These are phyloP conservation scores for Cheilosia pagana DNA, from an alignment of 2,888 invertebrate genomes.

Conservation along the genomic window DNA sequence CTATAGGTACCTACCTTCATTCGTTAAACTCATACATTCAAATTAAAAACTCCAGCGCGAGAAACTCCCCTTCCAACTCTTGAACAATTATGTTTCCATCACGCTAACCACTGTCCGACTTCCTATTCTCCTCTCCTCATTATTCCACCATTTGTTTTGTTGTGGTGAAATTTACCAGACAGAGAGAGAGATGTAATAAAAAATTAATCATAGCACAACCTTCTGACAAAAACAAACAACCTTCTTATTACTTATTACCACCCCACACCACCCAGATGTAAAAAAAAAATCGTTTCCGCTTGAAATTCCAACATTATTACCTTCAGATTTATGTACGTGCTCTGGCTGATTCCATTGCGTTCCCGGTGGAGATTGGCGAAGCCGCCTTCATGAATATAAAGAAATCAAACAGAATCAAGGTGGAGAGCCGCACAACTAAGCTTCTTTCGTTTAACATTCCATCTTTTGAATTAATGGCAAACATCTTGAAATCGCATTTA, in stretches of 20 bases:
- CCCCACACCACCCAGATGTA: slow-evolving; percentile 13
- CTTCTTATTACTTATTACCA: slow-evolving; percentile 76
- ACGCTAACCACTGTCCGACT: too few relatives aligned
- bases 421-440: slow-evolving; percentile 67
- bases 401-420: slow-evolving; percentile 67
- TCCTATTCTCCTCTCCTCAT: background rate
- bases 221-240: slow-evolving; percentile 76
- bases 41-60: too few relatives aligned
- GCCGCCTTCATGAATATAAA: slow-evolving; percentile 37
- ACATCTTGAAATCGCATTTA: slow-evolving; percentile 75
- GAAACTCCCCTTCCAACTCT: too few relatives aligned
- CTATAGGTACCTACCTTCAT: too few relatives aligned
- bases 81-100: too few relatives aligned
- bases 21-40: too few relatives aligned
- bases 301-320: slow-evolving; percentile 74
- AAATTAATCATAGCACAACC: slow-evolving; percentile 76
- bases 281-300: slow-evolving; percentile 68
- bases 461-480: slow-evolving; percentile 74
- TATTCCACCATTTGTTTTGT: background rate
- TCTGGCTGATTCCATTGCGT: slow-evolving; percentile 14
- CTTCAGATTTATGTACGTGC: slow-evolving; percentile 62
- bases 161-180: slow-evolving; percentile 50
- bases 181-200: slow-evolving; percentile 63
- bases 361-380: slow-evolving; percentile 19
- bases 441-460: slow-evolving; percentile 72